Conservation (phyloP, 2,797 vertebrate genomes). For the Lagorchestes hirsutus region DNA sequence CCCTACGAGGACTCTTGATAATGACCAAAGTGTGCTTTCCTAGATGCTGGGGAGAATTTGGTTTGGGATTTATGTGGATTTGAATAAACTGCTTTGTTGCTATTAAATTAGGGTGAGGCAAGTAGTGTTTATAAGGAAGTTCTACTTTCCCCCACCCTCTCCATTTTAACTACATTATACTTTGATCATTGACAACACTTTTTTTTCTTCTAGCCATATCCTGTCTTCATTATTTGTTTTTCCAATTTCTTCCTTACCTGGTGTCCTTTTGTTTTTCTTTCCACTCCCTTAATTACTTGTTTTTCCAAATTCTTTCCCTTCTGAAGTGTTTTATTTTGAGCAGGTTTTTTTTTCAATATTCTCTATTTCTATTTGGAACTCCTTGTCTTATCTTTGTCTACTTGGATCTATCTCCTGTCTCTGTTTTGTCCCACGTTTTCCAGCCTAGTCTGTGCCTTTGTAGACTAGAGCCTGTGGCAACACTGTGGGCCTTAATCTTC, state of each 20-base stretch:
- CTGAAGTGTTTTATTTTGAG: slow-evolving; percentile 2
- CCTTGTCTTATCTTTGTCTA: not conserved
- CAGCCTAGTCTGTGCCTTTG: not conserved
- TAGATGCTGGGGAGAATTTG: not conserved
- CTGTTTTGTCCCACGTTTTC: not conserved
- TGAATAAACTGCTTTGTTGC: not conserved
- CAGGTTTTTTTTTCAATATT: not conserved
- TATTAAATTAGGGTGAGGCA: not conserved
- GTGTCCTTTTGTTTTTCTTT: not conserved
- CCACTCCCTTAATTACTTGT: not conserved
- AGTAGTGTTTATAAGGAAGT: not conserved
- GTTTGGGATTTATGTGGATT: not conserved
- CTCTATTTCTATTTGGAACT: not conserved
- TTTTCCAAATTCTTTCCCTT: not conserved
- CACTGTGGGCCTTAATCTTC: not conserved
- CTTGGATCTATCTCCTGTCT: not conserved
- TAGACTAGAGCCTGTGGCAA: not conserved
- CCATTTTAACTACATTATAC: not conserved
- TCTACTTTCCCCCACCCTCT: not conserved
- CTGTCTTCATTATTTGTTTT: not conserved
- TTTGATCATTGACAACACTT: not conserved
- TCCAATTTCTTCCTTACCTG: not conserved
- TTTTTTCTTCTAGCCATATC: not conserved
- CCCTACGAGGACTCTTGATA: not conserved
- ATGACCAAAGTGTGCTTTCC: slow-evolving; percentile 18